Evolutionary conservation across 2,888 invertebrate genomes (phyloP).

Genomic region (Acronicta aceris): DNA sequence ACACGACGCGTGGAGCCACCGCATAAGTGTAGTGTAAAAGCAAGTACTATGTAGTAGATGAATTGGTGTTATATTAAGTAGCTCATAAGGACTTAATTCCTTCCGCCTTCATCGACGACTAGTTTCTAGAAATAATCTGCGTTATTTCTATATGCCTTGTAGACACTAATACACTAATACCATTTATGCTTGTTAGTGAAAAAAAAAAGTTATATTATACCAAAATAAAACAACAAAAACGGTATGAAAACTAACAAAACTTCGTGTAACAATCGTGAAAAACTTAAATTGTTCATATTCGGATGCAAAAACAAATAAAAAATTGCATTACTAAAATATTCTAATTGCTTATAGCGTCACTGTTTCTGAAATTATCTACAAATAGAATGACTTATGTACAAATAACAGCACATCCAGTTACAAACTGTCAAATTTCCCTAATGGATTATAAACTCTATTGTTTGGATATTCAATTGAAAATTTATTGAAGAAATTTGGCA

Average conservation of each 20-base stretch:
- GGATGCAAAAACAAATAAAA: conserved; percentile 38
- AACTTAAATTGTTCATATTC: conserved; percentile 28
- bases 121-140: conserved; percentile 30
- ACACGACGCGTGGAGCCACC: conserved; percentile 48
- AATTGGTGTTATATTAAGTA: conserved; percentile 50
- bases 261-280: conserved; percentile 24
- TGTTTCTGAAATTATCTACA: conserved; percentile 13
- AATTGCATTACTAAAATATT: conserved; percentile 24
- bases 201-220: conserved; percentile 27
- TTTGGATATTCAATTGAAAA: too few relatives aligned
- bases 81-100: conserved; percentile 45
- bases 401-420: too few relatives aligned
- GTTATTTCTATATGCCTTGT: conserved; percentile 10
- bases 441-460: too few relatives aligned
- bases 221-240: conserved; percentile 21
- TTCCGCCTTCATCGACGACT: conserved; percentile 37
- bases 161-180: conserved; percentile 33
- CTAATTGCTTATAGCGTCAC: conserved; percentile 36
- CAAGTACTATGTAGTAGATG: conserved; percentile 49
- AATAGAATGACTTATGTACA: conserved; percentile 23
- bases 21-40: conserved; percentile 55
- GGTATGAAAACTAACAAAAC: conserved; percentile 24
- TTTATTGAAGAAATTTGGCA: too few relatives aligned
- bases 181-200: conserved; percentile 25
- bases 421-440: too few relatives aligned